Evolutionary conservation across 2,888 invertebrate genomes (phyloP).

Genomic region (Euzophera pinguis): DNA sequence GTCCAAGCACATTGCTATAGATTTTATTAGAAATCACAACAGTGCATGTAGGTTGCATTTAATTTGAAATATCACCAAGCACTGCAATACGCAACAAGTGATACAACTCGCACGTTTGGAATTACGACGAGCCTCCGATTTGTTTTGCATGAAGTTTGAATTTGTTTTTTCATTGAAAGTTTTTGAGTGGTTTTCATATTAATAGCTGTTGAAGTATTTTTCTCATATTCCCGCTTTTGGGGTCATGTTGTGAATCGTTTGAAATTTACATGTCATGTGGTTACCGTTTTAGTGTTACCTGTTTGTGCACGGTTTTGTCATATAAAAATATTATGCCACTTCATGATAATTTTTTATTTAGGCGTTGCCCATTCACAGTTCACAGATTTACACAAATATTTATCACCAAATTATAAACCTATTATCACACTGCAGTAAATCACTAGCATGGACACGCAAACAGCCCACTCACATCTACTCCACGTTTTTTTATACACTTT

Average conservation of each 20-base stretch:
- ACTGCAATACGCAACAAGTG: slow-evolving; percentile 21
- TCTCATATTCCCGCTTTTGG: slow-evolving; percentile 47
- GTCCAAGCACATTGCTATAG: slow-evolving; percentile 37
- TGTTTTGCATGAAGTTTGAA: slow-evolving; percentile 54
- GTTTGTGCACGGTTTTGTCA: slow-evolving; percentile 45
- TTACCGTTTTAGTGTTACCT: slow-evolving; percentile 39
- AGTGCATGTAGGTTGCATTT: slow-evolving; percentile 44
- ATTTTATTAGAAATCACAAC: slow-evolving; percentile 30
- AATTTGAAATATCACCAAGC: slow-evolving; percentile 25
- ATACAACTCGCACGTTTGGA: slow-evolving; percentile 35
- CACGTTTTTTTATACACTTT: too few species aligned
- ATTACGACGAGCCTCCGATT: slow-evolving; percentile 27
- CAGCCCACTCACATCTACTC: too few species aligned
- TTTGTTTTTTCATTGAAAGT: slow-evolving; percentile 31
- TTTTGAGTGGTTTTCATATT: slow-evolving; percentile 27
- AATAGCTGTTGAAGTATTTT: slow-evolving; percentile 34
- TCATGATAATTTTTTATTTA: slow-evolving; percentile 24
- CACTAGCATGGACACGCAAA: slow-evolving; percentile 18
- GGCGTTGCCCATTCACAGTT: slow-evolving; percentile 13
- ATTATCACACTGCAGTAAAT: slow-evolving; percentile 22
- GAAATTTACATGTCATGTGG: slow-evolving; percentile 35
- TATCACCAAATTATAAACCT: slow-evolving; percentile 29
- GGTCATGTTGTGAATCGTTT: slow-evolving; percentile 45
- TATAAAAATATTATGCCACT: slow-evolving; percentile 18
- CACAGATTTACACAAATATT: slow-evolving; percentile 21